phyloP scores from a whole-genome alignment of 2,113 vertebrate species.

The Enhydra lutris region DNA sequence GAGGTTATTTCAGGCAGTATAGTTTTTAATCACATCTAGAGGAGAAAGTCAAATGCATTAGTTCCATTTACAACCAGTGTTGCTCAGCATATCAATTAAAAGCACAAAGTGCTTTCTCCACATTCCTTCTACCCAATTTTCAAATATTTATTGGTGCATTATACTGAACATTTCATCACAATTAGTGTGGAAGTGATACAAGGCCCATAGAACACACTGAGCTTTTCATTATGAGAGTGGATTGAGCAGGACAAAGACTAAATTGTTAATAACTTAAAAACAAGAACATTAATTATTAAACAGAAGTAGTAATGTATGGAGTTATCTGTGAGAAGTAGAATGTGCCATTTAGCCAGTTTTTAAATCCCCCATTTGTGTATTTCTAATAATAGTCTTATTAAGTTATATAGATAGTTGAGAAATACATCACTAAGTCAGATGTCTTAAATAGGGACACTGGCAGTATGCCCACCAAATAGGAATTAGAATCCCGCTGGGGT shows the following conservation, averaged over 20 bases:
- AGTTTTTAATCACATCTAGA: constrained; percentile 54
- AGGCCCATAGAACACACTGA: constrained; percentile 30
- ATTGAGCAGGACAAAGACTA: constrained; percentile 51
- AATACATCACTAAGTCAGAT: constrained; percentile 58
- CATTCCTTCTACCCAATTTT: constrained; percentile 63
- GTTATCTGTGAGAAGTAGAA: constrained; percentile 64
- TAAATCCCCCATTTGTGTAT: constrained; percentile 37
- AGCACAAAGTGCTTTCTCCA: constrained; percentile 69
- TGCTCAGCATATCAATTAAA: constrained; percentile 63
- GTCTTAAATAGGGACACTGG: constrained; percentile 69
- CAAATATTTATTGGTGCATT: constrained; percentile 75
- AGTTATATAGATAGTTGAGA: constrained; percentile 46
- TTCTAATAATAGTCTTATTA: constrained; percentile 63
- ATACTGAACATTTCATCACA: constrained; percentile 68
- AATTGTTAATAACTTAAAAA: constrained; percentile 71
- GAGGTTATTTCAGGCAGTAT: constrained; percentile 36
- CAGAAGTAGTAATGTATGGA: constrained; percentile 60
- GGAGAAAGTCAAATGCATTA: constrained; percentile 61
- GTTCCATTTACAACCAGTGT: constrained; percentile 56
- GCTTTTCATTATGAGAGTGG: constrained; percentile 65
- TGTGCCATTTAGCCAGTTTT: constrained; percentile 56
- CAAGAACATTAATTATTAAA: constrained; percentile 69
- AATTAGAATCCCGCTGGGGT: constrained; percentile 57
- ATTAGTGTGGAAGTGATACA: constrained; percentile 65
- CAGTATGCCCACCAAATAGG: constrained; percentile 62